Conservation (phyloP, 2,113 vertebrate species). For the Vulpes vulpes region DNA sequence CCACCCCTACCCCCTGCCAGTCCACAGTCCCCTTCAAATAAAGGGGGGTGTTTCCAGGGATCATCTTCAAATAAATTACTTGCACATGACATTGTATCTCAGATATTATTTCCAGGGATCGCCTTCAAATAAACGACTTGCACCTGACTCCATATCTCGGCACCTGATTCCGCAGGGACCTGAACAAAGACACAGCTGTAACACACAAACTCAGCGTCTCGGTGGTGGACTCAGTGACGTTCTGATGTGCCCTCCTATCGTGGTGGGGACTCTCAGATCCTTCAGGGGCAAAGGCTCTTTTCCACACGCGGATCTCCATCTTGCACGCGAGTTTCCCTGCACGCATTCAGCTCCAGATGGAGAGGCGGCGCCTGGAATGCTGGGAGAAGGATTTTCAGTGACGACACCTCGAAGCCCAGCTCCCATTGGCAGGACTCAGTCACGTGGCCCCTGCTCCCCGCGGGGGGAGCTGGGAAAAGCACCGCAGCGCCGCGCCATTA, state of each 20-base stretch:
- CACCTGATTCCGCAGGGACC: background rate
- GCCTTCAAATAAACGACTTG: background rate
- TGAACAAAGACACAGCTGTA: background rate
- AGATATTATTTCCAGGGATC: background rate
- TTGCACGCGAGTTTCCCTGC: background rate
- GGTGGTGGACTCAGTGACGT: background rate
- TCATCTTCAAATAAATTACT: background rate
- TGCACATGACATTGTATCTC: background rate
- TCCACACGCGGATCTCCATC: background rate
- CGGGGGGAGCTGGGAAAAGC: background rate
- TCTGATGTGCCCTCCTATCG: background rate
- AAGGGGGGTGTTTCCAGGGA: background rate
- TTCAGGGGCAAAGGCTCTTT: background rate
- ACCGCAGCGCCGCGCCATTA: rapidly evolving
- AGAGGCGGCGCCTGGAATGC: too few relatives aligned
- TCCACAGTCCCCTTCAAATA: rapidly evolving
- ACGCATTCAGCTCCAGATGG: background rate
- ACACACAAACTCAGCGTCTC: background rate
- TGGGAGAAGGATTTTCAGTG: background rate
- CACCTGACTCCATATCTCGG: background rate
- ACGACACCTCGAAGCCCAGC: background rate
- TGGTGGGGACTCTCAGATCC: background rate
- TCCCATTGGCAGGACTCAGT: background rate
- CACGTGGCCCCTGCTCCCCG: rapidly evolving
- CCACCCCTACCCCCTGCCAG: too few relatives aligned